phyloP scores from a whole-genome alignment of 2,888 invertebrate genomes.

The Pseudococcus longispinus region DNA sequence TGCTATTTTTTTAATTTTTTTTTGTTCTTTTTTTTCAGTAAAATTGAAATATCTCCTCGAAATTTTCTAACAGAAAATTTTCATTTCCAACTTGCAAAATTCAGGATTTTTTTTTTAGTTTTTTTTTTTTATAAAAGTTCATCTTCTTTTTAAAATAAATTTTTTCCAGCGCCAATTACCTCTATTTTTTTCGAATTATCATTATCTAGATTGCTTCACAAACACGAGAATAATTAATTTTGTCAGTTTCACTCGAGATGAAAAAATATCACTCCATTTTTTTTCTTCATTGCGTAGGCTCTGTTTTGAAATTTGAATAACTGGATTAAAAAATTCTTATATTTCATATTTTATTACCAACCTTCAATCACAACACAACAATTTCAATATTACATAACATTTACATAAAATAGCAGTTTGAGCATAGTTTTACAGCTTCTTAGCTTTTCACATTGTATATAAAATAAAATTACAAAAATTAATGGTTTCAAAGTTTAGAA shows the following conservation, averaged over 20 bases:
- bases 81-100: background rate
- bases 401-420: constrained; percentile 41
- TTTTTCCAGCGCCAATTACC: background rate
- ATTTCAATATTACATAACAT: constrained; percentile 42
- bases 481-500: constrained; percentile 34
- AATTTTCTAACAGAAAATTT: no score
- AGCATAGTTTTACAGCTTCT: constrained; percentile 39
- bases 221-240: no score
- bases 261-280: no score
- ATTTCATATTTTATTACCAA: constrained; percentile 39
- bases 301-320: no score
- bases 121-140: no score
- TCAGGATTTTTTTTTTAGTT: background rate
- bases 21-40: no score
- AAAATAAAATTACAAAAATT: constrained; percentile 45
- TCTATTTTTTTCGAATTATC: background rate
- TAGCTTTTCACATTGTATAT: constrained; percentile 35
- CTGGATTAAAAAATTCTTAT: background rate
- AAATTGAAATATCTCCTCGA: no score
- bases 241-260: no score
- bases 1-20: no score
- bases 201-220: no score
- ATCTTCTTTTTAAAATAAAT: no score
- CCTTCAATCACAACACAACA: constrained; percentile 43
- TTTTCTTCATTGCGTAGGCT: no score